Base-by-base conservation (phyloP, 2,113 vertebrate species). In the Galeopterus variegatus region DNA sequence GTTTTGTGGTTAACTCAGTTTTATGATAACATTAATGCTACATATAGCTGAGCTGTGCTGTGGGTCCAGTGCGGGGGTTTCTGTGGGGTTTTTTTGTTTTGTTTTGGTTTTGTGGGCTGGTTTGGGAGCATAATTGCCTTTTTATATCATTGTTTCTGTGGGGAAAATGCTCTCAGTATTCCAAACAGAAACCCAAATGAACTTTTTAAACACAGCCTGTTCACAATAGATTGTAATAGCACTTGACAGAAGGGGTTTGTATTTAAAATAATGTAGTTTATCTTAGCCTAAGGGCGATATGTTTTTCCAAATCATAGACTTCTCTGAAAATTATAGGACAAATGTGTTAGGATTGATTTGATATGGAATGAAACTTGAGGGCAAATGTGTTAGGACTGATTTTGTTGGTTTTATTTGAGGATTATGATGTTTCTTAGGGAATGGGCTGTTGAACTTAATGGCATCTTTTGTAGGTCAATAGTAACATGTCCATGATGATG, bases 401-500 rank as follows among this genome's bases (percentile, higher is more conserved):
- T 58, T 67, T n/a, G 7, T 86, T 72, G 28, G 26, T 54, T 86
- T 86, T 90, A 93, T 75, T 60, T 84, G 84, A 94, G 58, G 33
- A 73, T 73, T 69, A 60, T 60, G 83, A 19, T 72, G 33, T 93
- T 95, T 88, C 87, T 80, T 86, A 76, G 85, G 94, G 93, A 97
- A 88, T 83, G 15, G 95, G 89, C 36, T 95, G n/a, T 90, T 93
- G 24, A 95, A 91, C 62, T 81, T 96, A 85, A 72, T 88, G 0
- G 2, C 92, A 56, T 95, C 79, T 98, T 96, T 97, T 92, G 92
- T 64, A 91, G 94, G 95, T 96, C 62, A 52, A 14, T 94, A 92
- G 85, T 82, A 88, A 26, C 58, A 17, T 97, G 26, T 92, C 73
- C 88, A 8, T 96, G 97, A 97, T 97, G 65, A 98, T 98, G 98